phyloP scores from a whole-genome alignment of 1,140 invertebrate genomes.

The Drosophila orosa region DNA sequence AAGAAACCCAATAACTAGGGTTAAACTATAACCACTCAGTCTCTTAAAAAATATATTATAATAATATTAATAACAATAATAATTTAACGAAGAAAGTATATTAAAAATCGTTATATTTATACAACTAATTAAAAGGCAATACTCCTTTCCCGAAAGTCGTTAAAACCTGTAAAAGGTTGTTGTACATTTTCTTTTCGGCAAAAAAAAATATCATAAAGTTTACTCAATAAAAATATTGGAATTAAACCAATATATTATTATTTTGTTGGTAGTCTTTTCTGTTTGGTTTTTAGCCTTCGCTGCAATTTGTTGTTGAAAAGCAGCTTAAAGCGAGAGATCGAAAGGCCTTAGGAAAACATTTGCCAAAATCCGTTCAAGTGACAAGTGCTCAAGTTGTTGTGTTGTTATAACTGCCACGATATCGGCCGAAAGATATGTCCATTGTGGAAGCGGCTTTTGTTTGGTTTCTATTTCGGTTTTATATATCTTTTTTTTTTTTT shows the following conservation, averaged over 20 bases:
- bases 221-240: slow-evolving; percentile 32
- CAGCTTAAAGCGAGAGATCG: slow-evolving; percentile 60
- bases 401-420: slow-evolving; percentile 54
- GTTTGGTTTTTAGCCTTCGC: slow-evolving; percentile 29
- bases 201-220: slow-evolving; percentile 18
- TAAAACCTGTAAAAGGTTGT: slow-evolving; percentile 2
- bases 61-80: neutral
- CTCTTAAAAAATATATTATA: neutral
- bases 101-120: neutral
- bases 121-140: slow-evolving; percentile 7
- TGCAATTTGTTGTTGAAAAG: slow-evolving; percentile 56
- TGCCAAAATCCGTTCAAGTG: slow-evolving; percentile 66
- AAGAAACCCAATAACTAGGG: neutral
- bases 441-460: slow-evolving; percentile 57
- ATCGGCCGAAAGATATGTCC: slow-evolving; percentile 44
- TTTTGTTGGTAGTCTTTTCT: slow-evolving; percentile 19
- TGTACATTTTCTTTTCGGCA: slow-evolving; percentile 26
- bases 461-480: slow-evolving; percentile 33
- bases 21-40: neutral
- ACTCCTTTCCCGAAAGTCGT: neutral
- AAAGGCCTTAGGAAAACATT: slow-evolving; percentile 78
- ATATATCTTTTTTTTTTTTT: slow-evolving; percentile 42
- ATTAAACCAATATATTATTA: slow-evolving; percentile 21
- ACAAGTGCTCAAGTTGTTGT: slow-evolving; percentile 62
- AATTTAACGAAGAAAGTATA: neutral